These are phyloP conservation scores for Heliconius erato DNA, from an alignment of 2,888 invertebrate species.

Conservation along the genomic window DNA sequence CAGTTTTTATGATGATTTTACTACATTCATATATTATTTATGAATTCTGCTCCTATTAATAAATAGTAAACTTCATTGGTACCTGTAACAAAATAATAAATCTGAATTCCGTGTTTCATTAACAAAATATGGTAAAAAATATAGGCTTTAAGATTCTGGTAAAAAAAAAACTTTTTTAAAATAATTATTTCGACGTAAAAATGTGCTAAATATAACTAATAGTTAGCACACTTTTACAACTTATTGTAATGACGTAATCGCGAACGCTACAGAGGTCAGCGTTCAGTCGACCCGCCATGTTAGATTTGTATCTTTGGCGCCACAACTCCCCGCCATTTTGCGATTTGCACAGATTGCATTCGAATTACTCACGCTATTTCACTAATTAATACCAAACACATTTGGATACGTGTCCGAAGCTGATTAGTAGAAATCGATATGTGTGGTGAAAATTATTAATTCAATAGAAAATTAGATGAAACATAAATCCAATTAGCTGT, in stretches of 20 bases:
- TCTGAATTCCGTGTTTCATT: too few species aligned
- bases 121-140: too few species aligned
- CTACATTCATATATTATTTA: too few species aligned
- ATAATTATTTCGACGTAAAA: not conserved
- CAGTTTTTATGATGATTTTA: too few species aligned
- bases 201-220: not conserved
- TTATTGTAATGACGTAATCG: constrained; percentile 60
- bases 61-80: too few species aligned
- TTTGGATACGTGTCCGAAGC: constrained; percentile 34
- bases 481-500: constrained; percentile 13
- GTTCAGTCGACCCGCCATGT: constrained; percentile 74
- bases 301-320: constrained; percentile 80
- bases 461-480: constrained; percentile 3
- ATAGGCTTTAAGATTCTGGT: too few species aligned
- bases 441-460: constrained; percentile 32
- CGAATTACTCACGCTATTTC: constrained; percentile 69
- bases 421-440: constrained; percentile 34
- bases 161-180: too few species aligned
- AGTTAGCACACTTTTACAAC: constrained; percentile 28
- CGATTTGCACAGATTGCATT: constrained; percentile 74
- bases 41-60: too few species aligned
- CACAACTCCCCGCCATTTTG: constrained; percentile 68
- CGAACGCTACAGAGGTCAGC: constrained; percentile 68
- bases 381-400: constrained; percentile 64
- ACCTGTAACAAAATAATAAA: too few species aligned